phyloP scores from a whole-genome alignment of 2,888 invertebrate genomes.

The Heliothis peltigera region DNA sequence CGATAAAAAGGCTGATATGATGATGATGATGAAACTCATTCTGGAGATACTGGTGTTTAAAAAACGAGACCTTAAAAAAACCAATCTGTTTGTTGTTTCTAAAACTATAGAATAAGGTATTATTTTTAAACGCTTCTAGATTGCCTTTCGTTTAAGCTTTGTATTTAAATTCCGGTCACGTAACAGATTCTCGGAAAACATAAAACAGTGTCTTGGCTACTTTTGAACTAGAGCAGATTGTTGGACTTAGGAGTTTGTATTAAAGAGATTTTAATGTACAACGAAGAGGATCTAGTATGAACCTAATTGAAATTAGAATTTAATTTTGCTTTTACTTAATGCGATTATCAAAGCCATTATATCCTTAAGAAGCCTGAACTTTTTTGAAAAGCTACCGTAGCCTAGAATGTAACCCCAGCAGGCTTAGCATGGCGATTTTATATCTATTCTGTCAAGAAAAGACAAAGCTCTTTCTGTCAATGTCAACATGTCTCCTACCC shows the following conservation, averaged over 20 bases:
- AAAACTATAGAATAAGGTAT: not conserved
- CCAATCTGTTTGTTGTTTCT: not conserved
- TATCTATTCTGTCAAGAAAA: too few relatives aligned
- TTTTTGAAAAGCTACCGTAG: too few relatives aligned
- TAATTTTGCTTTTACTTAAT: too few relatives aligned
- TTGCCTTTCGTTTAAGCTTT: constrained; percentile 20
- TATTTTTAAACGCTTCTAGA: constrained; percentile 9
- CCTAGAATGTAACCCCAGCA: too few relatives aligned
- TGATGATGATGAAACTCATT: too few relatives aligned
- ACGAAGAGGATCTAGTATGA: not conserved
- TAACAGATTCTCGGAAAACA: constrained; percentile 29
- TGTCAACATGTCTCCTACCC: too few relatives aligned
- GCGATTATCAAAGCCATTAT: too few relatives aligned
- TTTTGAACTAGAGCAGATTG: constrained; percentile 24
- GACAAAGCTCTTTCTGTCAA: too few relatives aligned
- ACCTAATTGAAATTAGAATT: not conserved
- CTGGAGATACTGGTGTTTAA: too few relatives aligned
- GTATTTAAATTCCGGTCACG: constrained; percentile 26
- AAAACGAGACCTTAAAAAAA: not conserved
- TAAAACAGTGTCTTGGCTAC: not conserved
- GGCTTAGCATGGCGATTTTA: too few relatives aligned
- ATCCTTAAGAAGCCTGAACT: too few relatives aligned
- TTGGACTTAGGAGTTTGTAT: constrained; percentile 20
- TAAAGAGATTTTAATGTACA: constrained; percentile 13
- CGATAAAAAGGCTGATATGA: too few relatives aligned